These are phyloP conservation scores for Thermophis baileyi DNA, from an alignment of 2,113 vertebrate genomes.

Conservation along the genomic window DNA sequence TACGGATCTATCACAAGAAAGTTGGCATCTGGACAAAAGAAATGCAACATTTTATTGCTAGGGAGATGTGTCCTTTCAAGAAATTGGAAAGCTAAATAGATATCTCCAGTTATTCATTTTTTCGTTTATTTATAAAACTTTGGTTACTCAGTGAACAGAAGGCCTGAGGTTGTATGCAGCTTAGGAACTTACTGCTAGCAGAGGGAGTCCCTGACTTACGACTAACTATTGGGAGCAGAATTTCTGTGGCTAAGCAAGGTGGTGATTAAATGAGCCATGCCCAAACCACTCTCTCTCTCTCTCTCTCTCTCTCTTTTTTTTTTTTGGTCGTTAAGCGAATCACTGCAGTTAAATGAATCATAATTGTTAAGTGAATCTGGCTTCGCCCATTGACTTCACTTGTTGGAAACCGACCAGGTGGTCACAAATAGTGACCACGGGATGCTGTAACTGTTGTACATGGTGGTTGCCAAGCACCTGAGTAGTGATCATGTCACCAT, in stretches of 20 bases:
- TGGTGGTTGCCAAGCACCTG: background rate
- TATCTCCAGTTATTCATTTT: background rate
- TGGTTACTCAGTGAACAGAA: background rate
- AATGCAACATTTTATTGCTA: background rate
- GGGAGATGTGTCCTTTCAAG: background rate
- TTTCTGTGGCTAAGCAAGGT: background rate
- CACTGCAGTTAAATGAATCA: background rate
- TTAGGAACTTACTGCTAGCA: background rate
- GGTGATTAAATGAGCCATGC: background rate
- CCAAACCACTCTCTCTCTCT: background rate
- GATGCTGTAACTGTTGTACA: background rate
- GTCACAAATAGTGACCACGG: too few species aligned
- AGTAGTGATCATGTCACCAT: background rate
- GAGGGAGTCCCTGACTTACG: background rate
- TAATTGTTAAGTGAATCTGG: background rate
- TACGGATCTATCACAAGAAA: fast-evolving
- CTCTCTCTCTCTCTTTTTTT: too few species aligned
- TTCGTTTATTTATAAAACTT: too few species aligned
- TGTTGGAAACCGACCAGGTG: too few species aligned
- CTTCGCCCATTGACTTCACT: background rate
- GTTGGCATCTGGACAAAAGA: background rate
- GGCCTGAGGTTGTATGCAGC: background rate
- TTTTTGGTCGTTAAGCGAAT: background rate
- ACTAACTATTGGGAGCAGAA: background rate
- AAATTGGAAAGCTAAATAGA: background rate